Evolutionary conservation across 2,888 invertebrate genomes (phyloP).

Genomic region (Shargacucullia verbasci): DNA sequence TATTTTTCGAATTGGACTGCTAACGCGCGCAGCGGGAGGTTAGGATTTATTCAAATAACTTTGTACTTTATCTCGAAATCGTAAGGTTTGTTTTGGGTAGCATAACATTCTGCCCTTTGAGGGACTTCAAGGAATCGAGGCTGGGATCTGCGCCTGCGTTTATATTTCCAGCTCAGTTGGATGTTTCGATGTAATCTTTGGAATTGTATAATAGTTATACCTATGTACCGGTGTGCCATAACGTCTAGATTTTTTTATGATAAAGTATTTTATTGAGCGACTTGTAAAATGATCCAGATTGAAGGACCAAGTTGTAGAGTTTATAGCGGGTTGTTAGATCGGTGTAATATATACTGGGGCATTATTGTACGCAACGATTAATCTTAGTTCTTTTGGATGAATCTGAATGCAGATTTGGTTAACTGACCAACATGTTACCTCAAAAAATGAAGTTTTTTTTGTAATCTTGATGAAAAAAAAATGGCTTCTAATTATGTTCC

Average conservation of each 20-base stretch:
- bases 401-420: too few species aligned
- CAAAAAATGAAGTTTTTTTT: too few species aligned
- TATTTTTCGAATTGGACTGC: conserved; percentile 85
- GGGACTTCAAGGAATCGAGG: conserved; percentile 80
- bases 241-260: conserved; percentile 53
- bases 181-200: conserved; percentile 76
- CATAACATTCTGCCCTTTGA: conserved; percentile 62
- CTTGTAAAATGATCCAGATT: conserved; percentile 49
- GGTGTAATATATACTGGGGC: background rate
- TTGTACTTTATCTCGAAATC: conserved; percentile 57
- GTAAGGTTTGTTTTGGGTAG: conserved; percentile 64
- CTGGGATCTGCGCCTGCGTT: conserved; percentile 67
- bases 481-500: background rate
- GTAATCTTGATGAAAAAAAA: too few species aligned
- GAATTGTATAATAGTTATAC: conserved; percentile 63
- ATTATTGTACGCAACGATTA: background rate
- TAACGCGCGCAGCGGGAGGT: conserved; percentile 86
- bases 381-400: background rate
- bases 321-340: conserved; percentile 12
- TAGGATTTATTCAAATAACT: conserved; percentile 50
- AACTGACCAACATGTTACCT: too few species aligned
- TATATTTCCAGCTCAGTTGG: conserved; percentile 76
- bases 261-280: conserved; percentile 45
- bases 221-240: conserved; percentile 44
- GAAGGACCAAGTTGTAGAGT: conserved; percentile 14